A percentile compares a stretch with the other conserved stretches of the same genome.
These are phyloP conservation scores for Isichthys henryi DNA, from an alignment of 2,113 vertebrate species.

Conservation along the genomic window DNA sequence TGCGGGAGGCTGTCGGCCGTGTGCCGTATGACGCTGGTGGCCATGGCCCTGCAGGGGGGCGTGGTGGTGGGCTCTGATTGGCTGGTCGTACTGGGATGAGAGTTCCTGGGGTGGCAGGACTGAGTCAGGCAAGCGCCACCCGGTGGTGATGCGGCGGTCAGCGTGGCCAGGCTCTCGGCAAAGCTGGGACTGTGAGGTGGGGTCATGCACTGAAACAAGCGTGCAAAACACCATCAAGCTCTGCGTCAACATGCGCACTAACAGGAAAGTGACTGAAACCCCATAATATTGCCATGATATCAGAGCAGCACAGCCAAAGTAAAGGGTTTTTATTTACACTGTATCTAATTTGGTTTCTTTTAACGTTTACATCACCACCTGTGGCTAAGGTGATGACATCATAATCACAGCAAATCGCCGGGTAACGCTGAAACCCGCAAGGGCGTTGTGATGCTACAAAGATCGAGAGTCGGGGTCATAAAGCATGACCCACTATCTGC, in stretches of 20 bases:
- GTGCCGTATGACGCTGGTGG: slow-evolving; percentile 82
- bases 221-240: neutral
- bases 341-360: neutral
- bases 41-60: slow-evolving; percentile 69
- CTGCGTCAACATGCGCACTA: neutral
- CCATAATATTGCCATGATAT: neutral
- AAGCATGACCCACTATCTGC: slow-evolving; percentile 6
- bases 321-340: neutral
- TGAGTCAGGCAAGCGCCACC: slow-evolving; percentile 36
- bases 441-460: neutral
- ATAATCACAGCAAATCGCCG: neutral
- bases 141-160: slow-evolving; percentile 52
- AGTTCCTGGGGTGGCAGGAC: slow-evolving; percentile 28
- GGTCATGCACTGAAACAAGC: slow-evolving; percentile 80
- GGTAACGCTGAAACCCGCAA: neutral
- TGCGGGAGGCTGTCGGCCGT: slow-evolving; percentile 66
- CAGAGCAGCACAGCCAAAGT: no score
- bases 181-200: slow-evolving; percentile 93
- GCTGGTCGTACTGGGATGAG: slow-evolving; percentile 31
- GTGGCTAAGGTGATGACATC: neutral
- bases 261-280: neutral
- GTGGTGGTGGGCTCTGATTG: slow-evolving; percentile 33
- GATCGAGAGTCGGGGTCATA: neutral
- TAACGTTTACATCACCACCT: neutral
- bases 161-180: slow-evolving; percentile 59